phyloP scores from a whole-genome alignment of 1,140 invertebrate species.

The Drosophila erecta region DNA sequence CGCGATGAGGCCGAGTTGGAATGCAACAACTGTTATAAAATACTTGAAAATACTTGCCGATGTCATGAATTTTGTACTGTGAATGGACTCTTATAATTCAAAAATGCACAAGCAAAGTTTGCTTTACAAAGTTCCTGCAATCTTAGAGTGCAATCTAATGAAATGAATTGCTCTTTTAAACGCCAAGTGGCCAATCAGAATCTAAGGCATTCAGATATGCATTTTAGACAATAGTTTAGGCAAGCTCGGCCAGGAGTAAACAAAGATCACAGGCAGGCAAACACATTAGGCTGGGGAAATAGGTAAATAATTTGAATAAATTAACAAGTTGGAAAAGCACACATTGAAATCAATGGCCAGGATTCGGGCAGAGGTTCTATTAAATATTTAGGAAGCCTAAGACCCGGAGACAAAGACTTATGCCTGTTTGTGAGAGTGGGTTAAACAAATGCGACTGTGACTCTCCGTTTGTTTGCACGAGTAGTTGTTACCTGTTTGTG shows the following conservation, averaged over 20 bases:
- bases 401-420: constrained; percentile 49
- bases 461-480: constrained; percentile 43
- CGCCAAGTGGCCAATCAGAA: constrained; percentile 27
- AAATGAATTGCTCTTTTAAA: constrained; percentile 44
- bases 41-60: no score
- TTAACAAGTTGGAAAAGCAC: constrained; percentile 32
- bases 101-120: constrained; percentile 43
- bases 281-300: constrained; percentile 58
- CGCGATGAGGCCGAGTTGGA: constrained; percentile 1
- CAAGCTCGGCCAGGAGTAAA: constrained; percentile 49
- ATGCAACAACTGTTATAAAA: no score
- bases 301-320: constrained; percentile 76
- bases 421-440: constrained; percentile 18
- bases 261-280: constrained; percentile 58
- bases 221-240: constrained; percentile 35
- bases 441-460: constrained; percentile 38
- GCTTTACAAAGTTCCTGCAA: constrained; percentile 51
- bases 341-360: constrained; percentile 17
- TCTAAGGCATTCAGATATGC: constrained; percentile 12
- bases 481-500: constrained; percentile 61
- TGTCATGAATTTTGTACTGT: no score
- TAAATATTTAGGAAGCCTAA: constrained; percentile 64
- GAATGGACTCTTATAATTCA: constrained; percentile 11
- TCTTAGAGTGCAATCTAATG: constrained; percentile 1
- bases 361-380: constrained; percentile 35